Base-by-base conservation (phyloP, 2,888 invertebrate genomes). In the Syrphus vitripennis region DNA sequence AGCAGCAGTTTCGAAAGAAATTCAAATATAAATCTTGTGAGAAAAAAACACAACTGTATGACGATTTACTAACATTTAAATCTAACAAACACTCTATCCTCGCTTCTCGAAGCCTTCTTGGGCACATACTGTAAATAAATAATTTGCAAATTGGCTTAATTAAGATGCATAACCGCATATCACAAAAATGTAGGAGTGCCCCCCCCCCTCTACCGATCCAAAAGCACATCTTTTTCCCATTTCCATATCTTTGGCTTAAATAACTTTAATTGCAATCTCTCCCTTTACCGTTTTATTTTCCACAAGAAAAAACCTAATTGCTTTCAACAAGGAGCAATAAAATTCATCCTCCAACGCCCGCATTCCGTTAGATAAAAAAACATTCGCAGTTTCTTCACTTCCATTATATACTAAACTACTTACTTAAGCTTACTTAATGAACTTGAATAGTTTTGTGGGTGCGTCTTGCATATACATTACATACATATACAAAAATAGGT, bases 401-500 rank as follows among this genome's bases (percentile, higher is more conserved):
- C 50, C 34, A 10, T 10, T 12, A 61, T 67, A 67, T 37, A 59
- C 34, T 45, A n/a, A 59, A 59, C 34, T 74, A 53, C 65, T 70
- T 71, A 79, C 67, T 65, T 67, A 71, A 84, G 80, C 80, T 37
- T 57, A 48, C 70, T 84, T 84, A 84, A 84, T 84, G 83, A 84
- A 67, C 65, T 75, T 37, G 34, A 83, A 69, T 78, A 74, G 45
- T 74, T 16, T 78, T 34, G 59, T 67, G 59, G 42, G 65, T 67
- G 16, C 50, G 42, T 16, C 19, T 34, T 65, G 53, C 14, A 40
- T 1, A 4, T 2, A 59, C 10, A 45, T 3, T 1, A 16, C 6
- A 48, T 4, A 19, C 12, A 19, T 12, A 10, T 3, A 26, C 14
- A n/a, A 1, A 26, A 1, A 26, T 9, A 42, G n/a, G 4, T 24